Percentiles rank a stretch among this genome's conserved stretches.
phyloP scores from a whole-genome alignment of 2,113 vertebrate genomes.

The Pimephales promelas region DNA sequence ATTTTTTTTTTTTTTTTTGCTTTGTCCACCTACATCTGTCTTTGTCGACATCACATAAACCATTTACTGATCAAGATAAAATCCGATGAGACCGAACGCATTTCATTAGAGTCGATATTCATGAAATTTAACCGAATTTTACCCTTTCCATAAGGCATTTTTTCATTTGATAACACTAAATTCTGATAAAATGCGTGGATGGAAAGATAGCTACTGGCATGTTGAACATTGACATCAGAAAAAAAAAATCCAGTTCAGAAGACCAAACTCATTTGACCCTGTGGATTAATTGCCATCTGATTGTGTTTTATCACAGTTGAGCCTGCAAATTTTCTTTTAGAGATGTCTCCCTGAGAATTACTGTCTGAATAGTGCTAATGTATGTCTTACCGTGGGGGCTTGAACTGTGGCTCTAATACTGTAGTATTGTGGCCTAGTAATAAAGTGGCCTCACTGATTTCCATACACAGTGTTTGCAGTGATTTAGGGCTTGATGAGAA shows the following conservation, averaged over 20 bases:
- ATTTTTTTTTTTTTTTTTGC: no score
- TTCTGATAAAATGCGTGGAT: no score
- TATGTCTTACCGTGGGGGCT: conserved; percentile 26
- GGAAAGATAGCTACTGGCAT: no score
- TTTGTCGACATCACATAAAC: no score
- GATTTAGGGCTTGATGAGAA: conserved; percentile 53
- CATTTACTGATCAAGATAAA: no score
- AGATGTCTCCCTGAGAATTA: conserved; percentile 15
- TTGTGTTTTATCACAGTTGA: background rate
- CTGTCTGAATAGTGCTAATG: background rate
- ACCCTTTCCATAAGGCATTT: no score
- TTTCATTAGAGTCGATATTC: no score
- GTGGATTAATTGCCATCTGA: background rate
- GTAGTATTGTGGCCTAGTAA: conserved; percentile 47
- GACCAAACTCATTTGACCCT: background rate
- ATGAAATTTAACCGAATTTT: no score
- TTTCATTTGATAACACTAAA: no score
- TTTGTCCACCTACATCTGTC: no score
- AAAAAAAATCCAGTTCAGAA: background rate
- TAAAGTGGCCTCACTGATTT: conserved; percentile 56
- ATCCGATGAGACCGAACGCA: no score
- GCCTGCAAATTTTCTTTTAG: background rate
- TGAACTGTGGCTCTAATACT: conserved; percentile 46
- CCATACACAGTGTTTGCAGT: conserved; percentile 46
- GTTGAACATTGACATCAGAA: background rate